phyloP scores from a whole-genome alignment of 2,888 invertebrate species.

The Panopea generosa region DNA sequence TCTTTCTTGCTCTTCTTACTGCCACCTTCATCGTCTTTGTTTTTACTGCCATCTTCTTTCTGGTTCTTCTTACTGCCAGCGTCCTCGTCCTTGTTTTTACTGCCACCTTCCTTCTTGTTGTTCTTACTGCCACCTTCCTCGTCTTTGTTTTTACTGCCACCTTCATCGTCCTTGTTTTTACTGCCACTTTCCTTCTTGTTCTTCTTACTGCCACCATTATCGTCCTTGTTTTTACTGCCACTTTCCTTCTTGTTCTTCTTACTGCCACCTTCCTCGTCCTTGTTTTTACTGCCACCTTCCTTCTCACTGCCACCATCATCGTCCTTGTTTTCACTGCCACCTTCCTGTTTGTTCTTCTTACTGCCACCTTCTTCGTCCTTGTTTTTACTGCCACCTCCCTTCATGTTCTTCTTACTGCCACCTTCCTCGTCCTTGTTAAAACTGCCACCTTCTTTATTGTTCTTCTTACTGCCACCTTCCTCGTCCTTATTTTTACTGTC shows the following conservation, averaged over 20 bases:
- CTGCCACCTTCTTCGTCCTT: slow-evolving; percentile 12
- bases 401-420: neutral
- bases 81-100: neutral
- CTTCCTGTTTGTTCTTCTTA: slow-evolving; percentile 6
- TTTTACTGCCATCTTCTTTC: neutral
- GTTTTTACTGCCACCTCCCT: too few species aligned
- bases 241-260: too few species aligned
- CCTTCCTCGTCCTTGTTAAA: neutral
- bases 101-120: neutral
- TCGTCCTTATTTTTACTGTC: neutral
- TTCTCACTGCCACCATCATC: too few species aligned
- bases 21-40: neutral
- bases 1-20: neutral
- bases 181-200: neutral
- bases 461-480: neutral
- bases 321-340: neutral
- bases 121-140: too few species aligned
- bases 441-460: neutral
- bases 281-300: too few species aligned
- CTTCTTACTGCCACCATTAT: neutral
- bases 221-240: too few species aligned
- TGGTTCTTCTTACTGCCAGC: too few species aligned
- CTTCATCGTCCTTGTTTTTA: neutral
- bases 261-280: too few species aligned
- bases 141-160: too few species aligned